Evolutionary conservation across 2,797 vertebrate genomes (phyloP), one percentile per base, ranked within the genome.

Genomic region (Pangasius sanitwongsei): DNA sequence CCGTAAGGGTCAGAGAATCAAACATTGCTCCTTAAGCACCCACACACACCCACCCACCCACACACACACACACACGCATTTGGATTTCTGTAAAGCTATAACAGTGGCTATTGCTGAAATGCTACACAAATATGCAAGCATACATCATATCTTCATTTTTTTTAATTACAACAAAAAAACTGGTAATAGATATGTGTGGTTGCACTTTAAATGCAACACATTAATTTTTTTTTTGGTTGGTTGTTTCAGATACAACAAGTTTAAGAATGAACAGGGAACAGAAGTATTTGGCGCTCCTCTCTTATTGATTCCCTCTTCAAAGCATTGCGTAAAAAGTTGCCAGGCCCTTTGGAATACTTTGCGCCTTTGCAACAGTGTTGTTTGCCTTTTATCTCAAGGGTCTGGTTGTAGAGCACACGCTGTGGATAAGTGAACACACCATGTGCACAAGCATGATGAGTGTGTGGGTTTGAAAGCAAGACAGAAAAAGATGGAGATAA

Each of bases 291-390:
- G 6, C 80, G 44, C 61, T 87, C 44, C 55, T 87, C 78, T 87
- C 67, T 82, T 87, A 87, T 90, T 25, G 78, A 91, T 89, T 90
- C 69, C 61, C 69, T 83, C 83, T 88, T 90, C 81, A 91, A 91
- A 90, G 88, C 50, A 72, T 67, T 72, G 85, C 87, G 85, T 57
- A 34, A 86, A 91, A 87, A 80, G 80, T 80, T 88, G 84, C 83
- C 86, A 75, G 87, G 74, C 65, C 31, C 80, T 85, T 88, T 72
- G 87, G 88, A 88, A 85, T 89, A 90, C 88, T 89, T 74, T 18
- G 34, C 28, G 23, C 78, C 86, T 86, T 83, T 77, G 48, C 61
- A 86, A 77, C 82, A 75, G 25, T 5, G 48, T 86, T 88, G 85
- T 92, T 92, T 90, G 67, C 75, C 48, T 65, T 83, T 59, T 88